Conservation (phyloP, 1,140 invertebrate genomes). For the Drosophila cardini region DNA sequence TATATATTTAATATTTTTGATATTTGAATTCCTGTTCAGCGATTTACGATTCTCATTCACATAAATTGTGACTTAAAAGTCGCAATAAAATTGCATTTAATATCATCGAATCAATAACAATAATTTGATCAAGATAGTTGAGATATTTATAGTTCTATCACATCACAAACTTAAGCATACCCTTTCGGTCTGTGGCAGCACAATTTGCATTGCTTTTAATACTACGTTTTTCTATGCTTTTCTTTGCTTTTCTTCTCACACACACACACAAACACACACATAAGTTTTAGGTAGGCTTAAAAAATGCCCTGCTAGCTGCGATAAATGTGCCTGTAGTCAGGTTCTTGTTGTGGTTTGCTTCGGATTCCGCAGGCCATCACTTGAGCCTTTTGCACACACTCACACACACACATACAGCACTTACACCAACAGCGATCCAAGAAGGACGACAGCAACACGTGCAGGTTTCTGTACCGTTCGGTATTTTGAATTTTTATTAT, state of each 20-base stretch:
- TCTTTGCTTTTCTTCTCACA: constrained; percentile 24
- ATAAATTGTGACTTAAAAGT: not conserved
- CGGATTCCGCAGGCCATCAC: constrained; percentile 44
- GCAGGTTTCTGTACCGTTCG: constrained; percentile 73
- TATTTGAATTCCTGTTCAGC: not conserved
- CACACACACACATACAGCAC: constrained; percentile 20
- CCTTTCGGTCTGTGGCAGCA: constrained; percentile 20
- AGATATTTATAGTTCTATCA: not conserved
- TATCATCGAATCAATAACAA: constrained; percentile 2
- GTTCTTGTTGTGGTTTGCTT: constrained; percentile 67
- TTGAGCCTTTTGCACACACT: constrained; percentile 21
- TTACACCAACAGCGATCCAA: constrained; percentile 31
- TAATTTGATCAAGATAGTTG: not conserved
- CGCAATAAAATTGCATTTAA: constrained; percentile 5
- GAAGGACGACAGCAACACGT: constrained; percentile 66
- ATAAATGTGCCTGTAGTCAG: constrained; percentile 74
- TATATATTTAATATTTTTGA: constrained; percentile 1
- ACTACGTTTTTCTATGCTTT: constrained; percentile 17
- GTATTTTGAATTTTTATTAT: constrained; percentile 84
- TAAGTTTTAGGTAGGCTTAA: constrained; percentile 68
- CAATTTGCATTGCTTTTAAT: constrained; percentile 44
- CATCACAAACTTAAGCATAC: constrained; percentile 8
- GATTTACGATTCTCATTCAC: not conserved
- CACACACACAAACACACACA: constrained; percentile 26
- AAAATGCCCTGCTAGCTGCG: constrained; percentile 73